These are phyloP conservation scores for Anguilla pacifica DNA, from an alignment of 2,797 vertebrate genomes.

Conservation along the genomic window DNA sequence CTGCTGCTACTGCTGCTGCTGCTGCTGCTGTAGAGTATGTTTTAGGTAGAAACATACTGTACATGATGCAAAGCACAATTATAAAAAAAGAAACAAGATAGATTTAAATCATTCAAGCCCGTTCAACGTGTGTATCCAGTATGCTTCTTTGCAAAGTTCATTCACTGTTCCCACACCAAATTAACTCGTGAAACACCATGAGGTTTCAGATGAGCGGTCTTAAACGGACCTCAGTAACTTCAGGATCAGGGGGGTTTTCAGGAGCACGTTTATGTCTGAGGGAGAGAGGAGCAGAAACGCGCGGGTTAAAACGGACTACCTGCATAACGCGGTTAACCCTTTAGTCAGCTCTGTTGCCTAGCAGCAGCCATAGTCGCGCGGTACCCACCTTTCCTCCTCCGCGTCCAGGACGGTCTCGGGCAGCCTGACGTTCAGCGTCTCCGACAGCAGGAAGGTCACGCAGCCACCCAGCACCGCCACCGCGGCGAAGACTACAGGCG, in stretches of 20 bases:
- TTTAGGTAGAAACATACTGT: no score
- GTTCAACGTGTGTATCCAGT: no score
- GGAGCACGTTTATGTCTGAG: neutral
- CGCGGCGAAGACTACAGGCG: conserved; percentile 57
- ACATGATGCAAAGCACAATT: no score
- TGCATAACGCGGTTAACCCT: no score
- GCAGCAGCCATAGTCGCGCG: no score
- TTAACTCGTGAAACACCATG: neutral
- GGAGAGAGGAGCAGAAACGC: neutral
- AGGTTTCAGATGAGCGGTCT: neutral
- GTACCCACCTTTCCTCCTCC: conserved; percentile 58
- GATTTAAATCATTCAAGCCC: no score
- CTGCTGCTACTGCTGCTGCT: no score
- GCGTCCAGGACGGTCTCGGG: conserved; percentile 59
- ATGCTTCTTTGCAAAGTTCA: neutral
- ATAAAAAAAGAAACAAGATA: no score
- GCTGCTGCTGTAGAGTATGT: no score
- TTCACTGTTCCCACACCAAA: no score
- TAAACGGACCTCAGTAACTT: neutral
- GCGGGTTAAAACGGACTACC: no score
- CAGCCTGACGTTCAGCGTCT: conserved; percentile 58
- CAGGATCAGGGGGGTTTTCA: neutral
- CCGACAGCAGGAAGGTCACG: conserved; percentile 64
- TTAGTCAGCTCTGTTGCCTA: no score
- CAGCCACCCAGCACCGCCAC: conserved; percentile 58